These are phyloP conservation scores for Rousettus madagascariensis DNA, from an alignment of 2,797 vertebrate species.

Conservation along the genomic window DNA sequence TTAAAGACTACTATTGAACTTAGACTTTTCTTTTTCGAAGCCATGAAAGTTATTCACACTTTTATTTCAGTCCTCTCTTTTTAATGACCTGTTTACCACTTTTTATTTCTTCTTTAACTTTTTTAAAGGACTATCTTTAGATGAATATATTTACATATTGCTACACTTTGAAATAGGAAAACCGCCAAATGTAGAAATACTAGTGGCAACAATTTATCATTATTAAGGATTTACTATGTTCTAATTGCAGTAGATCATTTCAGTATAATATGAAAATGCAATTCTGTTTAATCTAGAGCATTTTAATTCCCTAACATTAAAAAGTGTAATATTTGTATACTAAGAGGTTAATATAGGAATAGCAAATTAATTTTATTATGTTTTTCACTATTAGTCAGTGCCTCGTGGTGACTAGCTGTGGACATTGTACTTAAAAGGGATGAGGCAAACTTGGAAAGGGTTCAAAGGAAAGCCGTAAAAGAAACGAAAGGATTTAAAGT, in stretches of 20 bases:
- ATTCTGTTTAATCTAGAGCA: background rate
- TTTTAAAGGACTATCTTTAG: background rate
- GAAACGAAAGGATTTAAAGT: constrained; percentile 17
- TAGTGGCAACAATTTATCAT: background rate
- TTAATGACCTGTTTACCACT: background rate
- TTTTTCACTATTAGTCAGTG: constrained; percentile 25
- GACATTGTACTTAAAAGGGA: constrained; percentile 24
- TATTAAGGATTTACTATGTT: background rate
- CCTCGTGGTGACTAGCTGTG: background rate
- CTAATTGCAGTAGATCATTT: background rate
- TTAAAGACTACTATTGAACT: constrained; percentile 9
- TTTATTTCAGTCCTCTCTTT: background rate
- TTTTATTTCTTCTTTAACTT: background rate
- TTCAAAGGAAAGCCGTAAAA: constrained; percentile 38
- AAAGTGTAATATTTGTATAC: constrained; percentile 26
- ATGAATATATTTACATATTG: background rate
- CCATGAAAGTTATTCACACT: background rate
- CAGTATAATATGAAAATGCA: background rate
- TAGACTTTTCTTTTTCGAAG: constrained; percentile 52
- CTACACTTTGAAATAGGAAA: background rate
- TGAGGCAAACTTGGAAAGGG: constrained; percentile 19
- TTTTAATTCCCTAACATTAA: background rate
- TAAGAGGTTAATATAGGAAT: constrained; percentile 2
- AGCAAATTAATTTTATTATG: constrained; percentile 36
- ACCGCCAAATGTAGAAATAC: background rate